Percentiles rank a stretch among this genome's conserved stretches.
These are phyloP conservation scores for Periophthalmus magnuspinnatus DNA, from an alignment of 2,797 vertebrate species.

Conservation along the genomic window DNA sequence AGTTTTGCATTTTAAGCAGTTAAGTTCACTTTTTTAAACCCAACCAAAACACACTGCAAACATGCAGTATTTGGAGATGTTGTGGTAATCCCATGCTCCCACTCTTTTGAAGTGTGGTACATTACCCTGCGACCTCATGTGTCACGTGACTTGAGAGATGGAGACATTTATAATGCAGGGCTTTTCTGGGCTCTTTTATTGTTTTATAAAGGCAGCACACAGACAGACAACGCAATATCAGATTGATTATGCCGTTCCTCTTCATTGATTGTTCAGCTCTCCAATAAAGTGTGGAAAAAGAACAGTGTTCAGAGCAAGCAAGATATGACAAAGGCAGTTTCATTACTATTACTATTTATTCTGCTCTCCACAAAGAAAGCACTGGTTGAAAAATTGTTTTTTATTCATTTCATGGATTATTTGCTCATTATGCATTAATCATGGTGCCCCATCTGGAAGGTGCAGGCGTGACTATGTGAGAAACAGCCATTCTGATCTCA, in stretches of 20 bases:
- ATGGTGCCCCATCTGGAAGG: constrained; percentile 81
- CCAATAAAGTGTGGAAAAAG: constrained; percentile 38
- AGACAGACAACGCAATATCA: constrained; percentile 62
- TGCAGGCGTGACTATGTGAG: constrained; percentile 85
- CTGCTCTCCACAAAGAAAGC: constrained; percentile 74
- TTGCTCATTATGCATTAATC: constrained; percentile 99
- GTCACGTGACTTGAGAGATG: constrained; percentile 31
- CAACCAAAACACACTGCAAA: neutral
- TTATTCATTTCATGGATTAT: constrained; percentile 97
- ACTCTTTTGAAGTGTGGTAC: constrained; percentile 2
- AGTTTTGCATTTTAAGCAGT: constrained; percentile 4
- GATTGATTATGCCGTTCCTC: constrained; percentile 54
- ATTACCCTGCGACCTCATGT: constrained; percentile 4
- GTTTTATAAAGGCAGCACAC: constrained; percentile 48
- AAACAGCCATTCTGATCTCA: constrained; percentile 98
- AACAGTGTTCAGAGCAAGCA: constrained; percentile 16
- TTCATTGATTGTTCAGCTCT: constrained; percentile 47
- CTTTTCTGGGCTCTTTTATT: constrained; percentile 39
- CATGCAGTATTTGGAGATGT: neutral
- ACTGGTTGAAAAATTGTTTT: constrained; percentile 87
- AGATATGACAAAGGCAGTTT: constrained; percentile 54
- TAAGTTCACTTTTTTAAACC: neutral
- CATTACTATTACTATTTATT: constrained; percentile 69
- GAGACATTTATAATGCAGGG: constrained; percentile 40
- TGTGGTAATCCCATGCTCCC: neutral